phyloP scores from a whole-genome alignment of 2,113 vertebrate genomes.

The Pedionomus torquatus region DNA sequence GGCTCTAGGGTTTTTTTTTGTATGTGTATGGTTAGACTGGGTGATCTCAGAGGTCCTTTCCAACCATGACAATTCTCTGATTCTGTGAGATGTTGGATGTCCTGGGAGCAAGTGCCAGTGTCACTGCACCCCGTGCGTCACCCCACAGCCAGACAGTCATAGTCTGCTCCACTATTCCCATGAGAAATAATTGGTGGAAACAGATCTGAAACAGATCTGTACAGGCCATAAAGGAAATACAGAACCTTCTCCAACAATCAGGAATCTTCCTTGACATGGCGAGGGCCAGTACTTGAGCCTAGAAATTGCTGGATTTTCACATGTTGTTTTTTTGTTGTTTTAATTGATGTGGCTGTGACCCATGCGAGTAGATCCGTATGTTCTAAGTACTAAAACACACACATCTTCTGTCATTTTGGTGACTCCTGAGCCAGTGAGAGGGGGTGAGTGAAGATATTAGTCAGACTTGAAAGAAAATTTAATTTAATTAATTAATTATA shows the following conservation, averaged over 20 bases:
- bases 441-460: neutral
- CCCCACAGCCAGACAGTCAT: neutral
- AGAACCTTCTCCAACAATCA: neutral
- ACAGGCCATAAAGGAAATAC: neutral
- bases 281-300: accelerated
- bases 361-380: neutral
- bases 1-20: too few relatives aligned
- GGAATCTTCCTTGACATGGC: neutral
- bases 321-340: neutral
- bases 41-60: too few relatives aligned
- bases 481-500: too few relatives aligned
- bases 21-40: too few relatives aligned
- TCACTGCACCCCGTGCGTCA: neutral
- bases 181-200: neutral
- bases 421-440: neutral
- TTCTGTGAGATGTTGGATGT: accelerated
- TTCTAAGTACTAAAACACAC: constrained; percentile 29
- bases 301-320: neutral
- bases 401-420: neutral
- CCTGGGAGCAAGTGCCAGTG: neutral
- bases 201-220: neutral
- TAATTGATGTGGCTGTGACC: constrained; percentile 4
- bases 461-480: constrained; percentile 22
- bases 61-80: too few relatives aligned
- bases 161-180: neutral